Conservation (phyloP, 2,797 vertebrate genomes). For the Thaleichthys pacificus region DNA sequence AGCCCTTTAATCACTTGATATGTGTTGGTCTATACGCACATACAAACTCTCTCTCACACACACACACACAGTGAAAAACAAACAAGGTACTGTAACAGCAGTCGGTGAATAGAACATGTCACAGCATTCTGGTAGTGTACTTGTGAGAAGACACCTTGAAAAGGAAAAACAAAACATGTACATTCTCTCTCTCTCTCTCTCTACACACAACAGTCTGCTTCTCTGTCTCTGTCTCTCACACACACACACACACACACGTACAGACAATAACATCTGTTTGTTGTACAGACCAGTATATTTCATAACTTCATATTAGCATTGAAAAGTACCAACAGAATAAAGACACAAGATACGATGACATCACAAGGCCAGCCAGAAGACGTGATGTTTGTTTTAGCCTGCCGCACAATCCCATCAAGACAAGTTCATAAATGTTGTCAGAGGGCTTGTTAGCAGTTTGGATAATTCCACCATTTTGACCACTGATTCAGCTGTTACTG, state of each 20-base stretch:
- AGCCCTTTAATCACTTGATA: not conserved
- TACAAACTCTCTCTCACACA: constrained; percentile 8
- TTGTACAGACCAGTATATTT: constrained; percentile 68
- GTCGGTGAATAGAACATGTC: constrained; percentile 58
- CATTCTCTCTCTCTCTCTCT: constrained; percentile 31
- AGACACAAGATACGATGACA: constrained; percentile 46
- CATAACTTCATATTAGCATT: constrained; percentile 71
- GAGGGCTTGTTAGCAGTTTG: constrained; percentile 22
- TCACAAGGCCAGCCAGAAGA: constrained; percentile 25
- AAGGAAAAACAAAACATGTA: constrained; percentile 62
- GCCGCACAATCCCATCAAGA: constrained; percentile 16
- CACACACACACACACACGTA: constrained; percentile 30
- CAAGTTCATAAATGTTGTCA: constrained; percentile 16
- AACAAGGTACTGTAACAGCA: constrained; percentile 37
- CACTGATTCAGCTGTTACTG: constrained; percentile 32
- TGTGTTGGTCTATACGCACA: not conserved
- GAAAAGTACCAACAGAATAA: constrained; percentile 72
- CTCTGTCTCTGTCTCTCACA: not conserved
- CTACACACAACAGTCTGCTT: no score
- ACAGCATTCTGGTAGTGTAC: constrained; percentile 67
- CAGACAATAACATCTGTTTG: constrained; percentile 40
- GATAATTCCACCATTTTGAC: constrained; percentile 23
- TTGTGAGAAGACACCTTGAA: constrained; percentile 48
- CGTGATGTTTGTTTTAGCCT: constrained; percentile 24
- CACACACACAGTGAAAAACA: constrained; percentile 16